Percentiles rank a stretch among this genome's conserved stretches.
phyloP scores from a whole-genome alignment of 1,140 invertebrate species.

The Mylabris phalerata region DNA sequence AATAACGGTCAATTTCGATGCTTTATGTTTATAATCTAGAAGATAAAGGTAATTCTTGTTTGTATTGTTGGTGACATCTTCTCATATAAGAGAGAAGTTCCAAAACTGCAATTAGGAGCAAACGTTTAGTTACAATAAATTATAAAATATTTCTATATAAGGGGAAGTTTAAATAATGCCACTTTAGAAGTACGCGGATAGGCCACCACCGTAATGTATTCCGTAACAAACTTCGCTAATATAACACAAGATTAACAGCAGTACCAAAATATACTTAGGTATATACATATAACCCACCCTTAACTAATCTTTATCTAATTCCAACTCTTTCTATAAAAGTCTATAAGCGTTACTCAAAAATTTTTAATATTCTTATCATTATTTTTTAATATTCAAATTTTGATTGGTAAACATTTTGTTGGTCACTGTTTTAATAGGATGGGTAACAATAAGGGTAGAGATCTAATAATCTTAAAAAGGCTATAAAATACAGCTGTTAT shows the following conservation, averaged over 20 bases:
- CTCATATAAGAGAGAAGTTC: slow-evolving; percentile 17
- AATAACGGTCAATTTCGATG: no score
- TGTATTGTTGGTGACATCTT: no score
- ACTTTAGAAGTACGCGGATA: slow-evolving; percentile 28
- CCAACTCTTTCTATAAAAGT: no score
- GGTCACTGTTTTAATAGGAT: slow-evolving; percentile 4
- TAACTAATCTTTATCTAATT: no score
- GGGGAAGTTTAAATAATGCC: slow-evolving; percentile 39
- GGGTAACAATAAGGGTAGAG: slow-evolving; percentile 18
- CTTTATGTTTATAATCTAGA: no score
- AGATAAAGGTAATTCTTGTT: no score
- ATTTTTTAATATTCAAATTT: not conserved
- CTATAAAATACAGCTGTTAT: slow-evolving; percentile 25
- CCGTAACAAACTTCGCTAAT: slow-evolving; percentile 36
- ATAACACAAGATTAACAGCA: slow-evolving; percentile 36
- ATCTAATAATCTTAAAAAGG: slow-evolving; percentile 22
- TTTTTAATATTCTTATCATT: not conserved
- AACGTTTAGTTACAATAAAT: slow-evolving; percentile 37
- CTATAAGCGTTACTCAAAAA: not conserved
- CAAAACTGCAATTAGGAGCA: slow-evolving; percentile 39
- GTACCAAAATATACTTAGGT: slow-evolving; percentile 18
- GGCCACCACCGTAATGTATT: slow-evolving; percentile 32
- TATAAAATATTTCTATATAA: slow-evolving; percentile 39
- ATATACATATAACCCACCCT: slow-evolving; percentile 11
- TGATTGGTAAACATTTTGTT: slow-evolving; percentile 2